phyloP scores from a whole-genome alignment of 2,113 vertebrate genomes.

The Lagopus leucura region DNA sequence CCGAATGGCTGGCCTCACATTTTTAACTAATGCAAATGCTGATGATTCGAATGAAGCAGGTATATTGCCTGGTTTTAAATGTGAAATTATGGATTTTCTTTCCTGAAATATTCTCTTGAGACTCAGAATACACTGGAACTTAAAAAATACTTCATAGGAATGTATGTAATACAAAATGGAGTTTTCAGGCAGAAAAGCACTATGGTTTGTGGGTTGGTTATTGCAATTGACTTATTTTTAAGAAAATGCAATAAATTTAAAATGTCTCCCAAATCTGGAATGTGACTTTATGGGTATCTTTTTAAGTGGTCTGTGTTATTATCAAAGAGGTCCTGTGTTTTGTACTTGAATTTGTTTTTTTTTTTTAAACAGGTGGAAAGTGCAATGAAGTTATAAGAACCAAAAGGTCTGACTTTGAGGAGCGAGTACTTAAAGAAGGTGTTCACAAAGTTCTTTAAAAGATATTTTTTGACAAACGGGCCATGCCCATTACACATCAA shows the following conservation, averaged over 20 bases:
- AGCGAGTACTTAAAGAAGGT: constrained; percentile 69
- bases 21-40: constrained; percentile 89
- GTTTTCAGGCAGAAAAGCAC: not conserved
- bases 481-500: not conserved
- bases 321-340: not conserved
- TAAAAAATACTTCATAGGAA: not conserved
- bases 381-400: constrained; percentile 76
- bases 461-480: not conserved
- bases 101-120: not conserved
- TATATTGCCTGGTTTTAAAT: not conserved
- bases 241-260: not conserved
- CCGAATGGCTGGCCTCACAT: constrained; percentile 86
- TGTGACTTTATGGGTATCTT: not conserved
- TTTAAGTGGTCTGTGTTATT: not conserved
- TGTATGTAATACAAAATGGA: not conserved
- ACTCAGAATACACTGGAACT: not conserved
- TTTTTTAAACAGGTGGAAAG: constrained; percentile 60
- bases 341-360: not conserved
- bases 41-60: constrained; percentile 65
- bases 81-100: not conserved
- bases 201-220: not conserved
- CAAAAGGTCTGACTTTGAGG: constrained; percentile 44
- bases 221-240: not conserved
- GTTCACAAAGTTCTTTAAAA: not conserved
- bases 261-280: not conserved